Evolutionary conservation across 1,140 invertebrate genomes (phyloP).

Genomic region (Magallana angulata): DNA sequence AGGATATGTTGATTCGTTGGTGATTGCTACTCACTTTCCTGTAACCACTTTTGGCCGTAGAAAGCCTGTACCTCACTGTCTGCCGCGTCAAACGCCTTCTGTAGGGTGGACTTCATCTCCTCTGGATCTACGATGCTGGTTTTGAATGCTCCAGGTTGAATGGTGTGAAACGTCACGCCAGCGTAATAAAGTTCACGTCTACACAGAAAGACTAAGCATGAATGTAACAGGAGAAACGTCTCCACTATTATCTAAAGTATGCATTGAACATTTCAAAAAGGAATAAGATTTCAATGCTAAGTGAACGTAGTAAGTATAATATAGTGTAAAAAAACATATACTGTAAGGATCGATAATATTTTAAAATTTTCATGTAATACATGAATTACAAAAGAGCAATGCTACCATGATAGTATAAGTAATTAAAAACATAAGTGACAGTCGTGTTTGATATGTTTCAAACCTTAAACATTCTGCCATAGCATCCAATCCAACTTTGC

Average conservation of each 20-base stretch:
- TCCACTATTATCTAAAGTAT: no score
- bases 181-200: constrained; percentile 51
- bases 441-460: neutral
- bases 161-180: constrained; percentile 46
- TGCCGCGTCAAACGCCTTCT: constrained; percentile 40
- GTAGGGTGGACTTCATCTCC: constrained; percentile 34
- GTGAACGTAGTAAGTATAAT: no score
- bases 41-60: constrained; percentile 40
- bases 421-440: no score
- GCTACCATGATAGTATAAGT: no score
- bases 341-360: no score
- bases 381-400: no score
- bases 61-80: constrained; percentile 37
- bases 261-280: no score
- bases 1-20: no score
- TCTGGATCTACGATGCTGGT: constrained; percentile 41
- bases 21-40: constrained; percentile 41
- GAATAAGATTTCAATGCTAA: no score
- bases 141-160: constrained; percentile 49
- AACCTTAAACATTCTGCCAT: constrained; percentile 58
- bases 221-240: no score
- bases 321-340: no score
- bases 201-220: constrained; percentile 34
- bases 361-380: no score
- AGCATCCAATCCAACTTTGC: constrained; percentile 57